phyloP scores from a whole-genome alignment of 2,888 invertebrate species.

The Nezara viridula region DNA sequence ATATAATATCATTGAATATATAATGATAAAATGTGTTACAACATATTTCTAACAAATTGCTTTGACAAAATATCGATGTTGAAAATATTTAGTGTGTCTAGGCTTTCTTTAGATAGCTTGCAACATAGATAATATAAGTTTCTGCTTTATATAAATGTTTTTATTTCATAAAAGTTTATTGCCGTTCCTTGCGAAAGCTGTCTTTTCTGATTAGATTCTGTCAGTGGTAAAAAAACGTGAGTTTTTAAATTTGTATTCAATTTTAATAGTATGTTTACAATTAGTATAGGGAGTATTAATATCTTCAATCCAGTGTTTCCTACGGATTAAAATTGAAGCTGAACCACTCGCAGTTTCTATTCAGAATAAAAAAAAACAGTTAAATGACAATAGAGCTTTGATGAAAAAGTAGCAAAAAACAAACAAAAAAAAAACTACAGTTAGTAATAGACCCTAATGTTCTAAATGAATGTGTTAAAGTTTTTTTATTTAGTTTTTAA shows the following conservation, averaged over 20 bases:
- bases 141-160: background rate
- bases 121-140: slow-evolving; percentile 8
- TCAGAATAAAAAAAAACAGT: slow-evolving; percentile 1
- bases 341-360: background rate
- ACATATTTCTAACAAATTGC: slow-evolving; percentile 37
- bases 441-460: slow-evolving; percentile 44
- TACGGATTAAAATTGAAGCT: background rate
- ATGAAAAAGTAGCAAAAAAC: slow-evolving; percentile 7
- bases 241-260: background rate
- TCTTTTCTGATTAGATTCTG: slow-evolving; percentile 8
- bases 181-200: slow-evolving; percentile 23
- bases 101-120: slow-evolving; percentile 34
- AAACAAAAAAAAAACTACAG: background rate
- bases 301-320: background rate
- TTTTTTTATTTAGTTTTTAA: slow-evolving; percentile 33
- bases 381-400: slow-evolving; percentile 46
- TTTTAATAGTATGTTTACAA: background rate
- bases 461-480: slow-evolving; percentile 6
- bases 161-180: background rate
- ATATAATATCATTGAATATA: slow-evolving; percentile 22
- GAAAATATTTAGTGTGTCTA: slow-evolving; percentile 47
- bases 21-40: slow-evolving; percentile 24
- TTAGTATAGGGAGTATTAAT: background rate
- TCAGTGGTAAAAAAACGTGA: background rate
- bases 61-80: slow-evolving; percentile 51